A percentile compares a stretch with the other conserved stretches of the same genome.
phyloP scores from a whole-genome alignment of 1,140 invertebrate genomes.

The Trypoxylus dichotomus region DNA sequence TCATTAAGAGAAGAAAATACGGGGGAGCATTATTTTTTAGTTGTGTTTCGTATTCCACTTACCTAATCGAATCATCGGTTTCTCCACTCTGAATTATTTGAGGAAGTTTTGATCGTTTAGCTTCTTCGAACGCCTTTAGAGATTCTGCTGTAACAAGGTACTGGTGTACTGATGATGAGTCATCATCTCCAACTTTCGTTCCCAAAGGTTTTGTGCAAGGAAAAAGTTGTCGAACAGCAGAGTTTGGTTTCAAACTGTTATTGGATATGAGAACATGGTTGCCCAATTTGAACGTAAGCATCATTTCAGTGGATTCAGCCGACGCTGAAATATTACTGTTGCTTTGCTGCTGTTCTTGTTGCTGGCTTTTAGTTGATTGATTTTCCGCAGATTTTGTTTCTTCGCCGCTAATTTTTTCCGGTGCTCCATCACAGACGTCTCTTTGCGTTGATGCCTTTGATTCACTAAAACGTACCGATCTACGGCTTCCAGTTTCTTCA shows the following conservation, averaged over 20 bases:
- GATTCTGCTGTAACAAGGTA: constrained; percentile 67
- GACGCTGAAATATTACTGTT: constrained; percentile 34
- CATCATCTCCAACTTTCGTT: constrained; percentile 45
- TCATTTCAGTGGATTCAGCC: constrained; percentile 56
- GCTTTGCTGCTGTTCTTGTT: constrained; percentile 32
- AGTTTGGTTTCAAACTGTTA: constrained; percentile 68
- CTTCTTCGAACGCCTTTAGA: constrained; percentile 65
- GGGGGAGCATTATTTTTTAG: not conserved
- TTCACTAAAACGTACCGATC: constrained; percentile 59
- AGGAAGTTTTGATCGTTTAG: constrained; percentile 61
- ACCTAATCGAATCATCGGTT: constrained; percentile 61
- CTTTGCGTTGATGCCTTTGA: constrained; percentile 39
- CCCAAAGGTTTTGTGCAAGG: constrained; percentile 53
- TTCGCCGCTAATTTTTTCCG: constrained; percentile 40
- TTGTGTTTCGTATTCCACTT: not conserved
- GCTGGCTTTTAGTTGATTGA: not conserved
- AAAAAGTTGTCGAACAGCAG: constrained; percentile 73
- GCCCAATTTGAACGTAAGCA: constrained; percentile 62
- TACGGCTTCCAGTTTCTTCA: constrained; percentile 55
- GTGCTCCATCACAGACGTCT: constrained; percentile 45
- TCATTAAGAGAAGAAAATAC: no score
- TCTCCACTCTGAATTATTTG: constrained; percentile 53
- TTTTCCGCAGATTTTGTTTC: constrained; percentile 15
- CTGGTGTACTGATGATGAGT: constrained; percentile 47
- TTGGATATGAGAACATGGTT: constrained; percentile 60